These are phyloP conservation scores for Aptenodytes patagonicus DNA, from an alignment of 2,113 vertebrate species.

Conservation along the genomic window DNA sequence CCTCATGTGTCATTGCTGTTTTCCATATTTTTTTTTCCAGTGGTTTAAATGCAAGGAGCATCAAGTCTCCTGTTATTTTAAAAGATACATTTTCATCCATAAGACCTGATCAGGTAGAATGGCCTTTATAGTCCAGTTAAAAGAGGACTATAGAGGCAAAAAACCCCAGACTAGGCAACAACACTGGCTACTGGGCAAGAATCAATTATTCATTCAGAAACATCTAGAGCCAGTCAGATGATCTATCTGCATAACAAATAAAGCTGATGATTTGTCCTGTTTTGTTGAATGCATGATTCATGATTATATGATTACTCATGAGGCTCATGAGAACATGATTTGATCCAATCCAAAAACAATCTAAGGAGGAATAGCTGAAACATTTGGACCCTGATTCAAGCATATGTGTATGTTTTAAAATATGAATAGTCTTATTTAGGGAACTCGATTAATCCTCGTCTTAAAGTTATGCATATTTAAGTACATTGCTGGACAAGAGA, in stretches of 20 bases:
- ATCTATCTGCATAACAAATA: conserved; percentile 41
- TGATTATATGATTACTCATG: conserved; percentile 43
- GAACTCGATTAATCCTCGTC: not conserved
- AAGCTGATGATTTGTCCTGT: conserved; percentile 23
- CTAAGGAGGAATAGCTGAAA: not conserved
- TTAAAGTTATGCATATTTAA: not conserved
- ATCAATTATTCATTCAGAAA: conserved; percentile 55
- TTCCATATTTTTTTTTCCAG: not conserved
- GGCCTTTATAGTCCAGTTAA: not conserved
- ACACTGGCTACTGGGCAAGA: not conserved
- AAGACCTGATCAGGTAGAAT: not conserved
- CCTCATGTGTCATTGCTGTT: not conserved
- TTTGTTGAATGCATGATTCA: conserved; percentile 49
- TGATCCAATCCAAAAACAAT: conserved; percentile 12
- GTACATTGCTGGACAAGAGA: not conserved
- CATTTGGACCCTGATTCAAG: not conserved
- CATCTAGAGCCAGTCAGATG: conserved; percentile 33
- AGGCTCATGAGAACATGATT: conserved; percentile 24
- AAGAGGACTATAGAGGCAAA: not conserved
- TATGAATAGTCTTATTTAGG: not conserved
- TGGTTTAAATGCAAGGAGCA: not conserved
- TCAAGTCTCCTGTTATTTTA: not conserved
- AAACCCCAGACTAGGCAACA: not conserved
- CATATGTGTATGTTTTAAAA: not conserved
- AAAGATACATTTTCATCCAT: not conserved